A percentile compares a stretch with the other conserved stretches of the same genome.
Conservation (phyloP, 1,140 invertebrate genomes). For the Eupeodes corollae region DNA sequence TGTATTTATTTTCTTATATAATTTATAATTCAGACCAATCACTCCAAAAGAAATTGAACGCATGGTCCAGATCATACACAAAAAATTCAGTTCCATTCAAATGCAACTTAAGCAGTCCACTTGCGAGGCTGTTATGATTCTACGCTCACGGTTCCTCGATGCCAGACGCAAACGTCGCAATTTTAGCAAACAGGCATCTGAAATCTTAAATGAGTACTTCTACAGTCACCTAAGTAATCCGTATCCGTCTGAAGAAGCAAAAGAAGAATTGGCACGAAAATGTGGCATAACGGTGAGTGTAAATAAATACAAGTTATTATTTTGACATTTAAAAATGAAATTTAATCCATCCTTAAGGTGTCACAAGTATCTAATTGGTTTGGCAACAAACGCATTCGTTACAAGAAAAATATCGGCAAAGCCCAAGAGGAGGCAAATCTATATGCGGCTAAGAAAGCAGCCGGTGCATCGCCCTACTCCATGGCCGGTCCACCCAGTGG, state of each 20-base stretch:
- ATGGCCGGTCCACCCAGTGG: conserved; percentile 73
- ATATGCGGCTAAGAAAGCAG: conserved; percentile 98
- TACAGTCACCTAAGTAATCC: conserved; percentile 99
- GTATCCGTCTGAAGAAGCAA: conserved; percentile 98
- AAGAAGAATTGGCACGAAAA: conserved; percentile 98
- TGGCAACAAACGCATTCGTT: conserved; percentile 98
- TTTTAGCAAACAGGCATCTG: conserved; percentile 99
- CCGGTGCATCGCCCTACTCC: conserved; percentile 86
- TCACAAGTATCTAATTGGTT: conserved; percentile 96
- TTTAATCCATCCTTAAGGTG: conserved; percentile 15
- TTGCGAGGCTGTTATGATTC: conserved; percentile 99
- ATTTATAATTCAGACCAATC: conserved; percentile 57
- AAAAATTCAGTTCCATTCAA: conserved; percentile 99
- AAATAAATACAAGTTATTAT: background rate
- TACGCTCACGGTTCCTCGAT: conserved; percentile 82
- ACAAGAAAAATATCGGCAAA: conserved; percentile 99
- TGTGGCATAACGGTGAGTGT: conserved; percentile 94
- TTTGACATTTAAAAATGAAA: background rate
- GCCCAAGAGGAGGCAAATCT: conserved; percentile 99
- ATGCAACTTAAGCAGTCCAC: conserved; percentile 99
- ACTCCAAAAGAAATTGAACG: conserved; percentile 93
- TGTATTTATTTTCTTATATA: conserved; percentile 1
- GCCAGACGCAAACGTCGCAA: conserved; percentile 97
- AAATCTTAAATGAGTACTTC: conserved; percentile 99
- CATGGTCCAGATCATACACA: conserved; percentile 99